Percentiles rank a stretch among this genome's conserved stretches.
Conservation (phyloP, 1,140 invertebrate species). For the Hormaphis cornu region DNA sequence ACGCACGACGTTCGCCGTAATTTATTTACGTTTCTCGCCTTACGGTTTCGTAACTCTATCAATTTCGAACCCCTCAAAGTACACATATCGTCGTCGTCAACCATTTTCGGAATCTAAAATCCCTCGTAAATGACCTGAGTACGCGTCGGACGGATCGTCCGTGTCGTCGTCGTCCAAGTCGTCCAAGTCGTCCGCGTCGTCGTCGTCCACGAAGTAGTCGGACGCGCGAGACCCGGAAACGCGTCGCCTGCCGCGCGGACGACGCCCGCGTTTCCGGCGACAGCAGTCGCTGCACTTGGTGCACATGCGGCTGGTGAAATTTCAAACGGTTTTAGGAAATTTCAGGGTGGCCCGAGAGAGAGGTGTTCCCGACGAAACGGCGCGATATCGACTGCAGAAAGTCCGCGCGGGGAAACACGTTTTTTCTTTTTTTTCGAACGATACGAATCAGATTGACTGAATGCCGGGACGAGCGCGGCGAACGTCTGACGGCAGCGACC, state of each 20-base stretch:
- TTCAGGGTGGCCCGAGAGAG: too few relatives aligned
- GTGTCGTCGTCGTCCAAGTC: conserved; percentile 43
- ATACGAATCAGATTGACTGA: too few relatives aligned
- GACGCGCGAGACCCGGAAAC: neutral
- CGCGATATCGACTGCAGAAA: too few relatives aligned
- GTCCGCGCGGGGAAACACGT: too few relatives aligned
- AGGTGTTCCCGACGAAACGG: too few relatives aligned
- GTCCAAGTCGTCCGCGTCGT: conserved; percentile 43
- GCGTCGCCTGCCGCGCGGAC: conserved; percentile 7
- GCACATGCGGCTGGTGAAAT: conserved; percentile 41
- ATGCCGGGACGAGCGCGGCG: too few relatives aligned
- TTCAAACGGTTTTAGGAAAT: too few relatives aligned
- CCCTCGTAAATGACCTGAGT: conserved; percentile 2
- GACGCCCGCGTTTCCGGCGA: conserved; percentile 42
- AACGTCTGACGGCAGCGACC: neutral
- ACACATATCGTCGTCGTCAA: neutral
- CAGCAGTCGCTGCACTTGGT: conserved; percentile 47
- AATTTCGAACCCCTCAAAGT: too few relatives aligned
- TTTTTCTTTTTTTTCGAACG: too few relatives aligned
- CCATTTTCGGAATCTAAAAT: neutral
- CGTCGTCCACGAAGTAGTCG: conserved; percentile 43
- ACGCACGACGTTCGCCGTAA: too few relatives aligned
- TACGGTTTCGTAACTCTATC: too few relatives aligned
- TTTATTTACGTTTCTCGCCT: too few relatives aligned
- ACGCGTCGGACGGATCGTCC: conserved; percentile 42